Conservation (phyloP, 2,888 invertebrate species). For the Xylota segnis region DNA sequence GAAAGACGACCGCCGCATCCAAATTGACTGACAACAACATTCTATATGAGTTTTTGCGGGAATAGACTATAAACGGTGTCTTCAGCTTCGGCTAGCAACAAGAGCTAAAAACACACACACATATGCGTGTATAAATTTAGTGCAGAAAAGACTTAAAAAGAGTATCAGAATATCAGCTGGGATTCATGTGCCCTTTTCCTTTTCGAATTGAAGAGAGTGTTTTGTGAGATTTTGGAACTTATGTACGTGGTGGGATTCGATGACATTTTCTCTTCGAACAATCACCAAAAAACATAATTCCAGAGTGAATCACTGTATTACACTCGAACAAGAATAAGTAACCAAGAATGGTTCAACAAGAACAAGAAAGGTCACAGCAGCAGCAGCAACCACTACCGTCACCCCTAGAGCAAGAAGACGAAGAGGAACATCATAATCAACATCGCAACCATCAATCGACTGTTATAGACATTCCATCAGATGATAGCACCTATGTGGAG, state of each 20-base stretch:
- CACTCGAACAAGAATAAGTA: slow-evolving; percentile 45
- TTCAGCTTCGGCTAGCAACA: slow-evolving; percentile 48
- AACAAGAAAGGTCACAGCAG: slow-evolving; percentile 74
- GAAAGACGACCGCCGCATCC: slow-evolving; percentile 67
- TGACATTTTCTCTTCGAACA: slow-evolving; percentile 62
- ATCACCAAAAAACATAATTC: slow-evolving; percentile 52
- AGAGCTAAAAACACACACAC: background rate
- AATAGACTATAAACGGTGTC: slow-evolving; percentile 25
- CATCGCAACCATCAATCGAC: slow-evolving; percentile 77
- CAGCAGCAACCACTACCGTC: slow-evolving; percentile 51
- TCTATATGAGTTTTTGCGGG: slow-evolving; percentile 47
- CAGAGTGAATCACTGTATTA: slow-evolving; percentile 68
- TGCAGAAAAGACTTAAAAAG: slow-evolving; percentile 47
- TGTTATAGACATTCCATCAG: slow-evolving; percentile 80
- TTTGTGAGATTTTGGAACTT: slow-evolving; percentile 49
- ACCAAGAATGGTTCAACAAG: slow-evolving; percentile 78
- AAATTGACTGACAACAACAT: slow-evolving; percentile 74
- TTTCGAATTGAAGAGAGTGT: slow-evolving; percentile 31
- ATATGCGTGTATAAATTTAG: slow-evolving; percentile 43
- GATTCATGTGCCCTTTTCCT: slow-evolving; percentile 44
- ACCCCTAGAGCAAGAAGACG: slow-evolving; percentile 71
- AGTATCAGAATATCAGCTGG: slow-evolving; percentile 36
- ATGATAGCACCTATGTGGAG: slow-evolving; percentile 74
- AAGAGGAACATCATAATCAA: slow-evolving; percentile 62
- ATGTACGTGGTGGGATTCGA: slow-evolving; percentile 50